These are phyloP conservation scores for Brachionus calyciflorus DNA, from an alignment of 1,140 invertebrate species.

Conservation along the genomic window DNA sequence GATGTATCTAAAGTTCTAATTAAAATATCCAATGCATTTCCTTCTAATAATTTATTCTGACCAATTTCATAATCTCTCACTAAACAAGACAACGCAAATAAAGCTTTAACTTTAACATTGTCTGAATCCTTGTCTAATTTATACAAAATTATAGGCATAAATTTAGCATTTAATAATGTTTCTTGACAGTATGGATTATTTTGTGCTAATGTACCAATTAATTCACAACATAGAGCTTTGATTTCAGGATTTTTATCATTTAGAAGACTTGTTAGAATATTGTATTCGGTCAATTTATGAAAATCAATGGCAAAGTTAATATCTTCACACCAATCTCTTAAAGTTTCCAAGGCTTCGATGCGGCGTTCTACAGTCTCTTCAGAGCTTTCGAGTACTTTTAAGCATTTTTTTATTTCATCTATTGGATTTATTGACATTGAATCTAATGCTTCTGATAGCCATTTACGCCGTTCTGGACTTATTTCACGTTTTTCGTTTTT, in stretches of 20 bases:
- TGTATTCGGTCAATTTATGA: constrained; percentile 74
- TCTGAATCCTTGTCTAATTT: constrained; percentile 67
- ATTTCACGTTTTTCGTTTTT: neutral
- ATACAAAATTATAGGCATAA: constrained; percentile 68
- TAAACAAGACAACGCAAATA: constrained; percentile 73
- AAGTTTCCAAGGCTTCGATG: constrained; percentile 65
- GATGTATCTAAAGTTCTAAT: neutral
- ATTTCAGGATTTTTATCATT: constrained; percentile 66
- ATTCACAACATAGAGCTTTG: constrained; percentile 66
- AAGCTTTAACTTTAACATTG: constrained; percentile 67
- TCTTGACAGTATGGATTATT: constrained; percentile 75
- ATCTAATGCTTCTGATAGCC: constrained; percentile 69
- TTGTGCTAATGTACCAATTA: constrained; percentile 72
- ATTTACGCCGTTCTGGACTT: constrained; percentile 63
- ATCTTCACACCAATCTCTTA: constrained; percentile 68
- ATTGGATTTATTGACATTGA: constrained; percentile 69
- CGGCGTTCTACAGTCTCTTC: constrained; percentile 64
- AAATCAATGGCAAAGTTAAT: constrained; percentile 76
- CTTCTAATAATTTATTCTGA: constrained; percentile 23
- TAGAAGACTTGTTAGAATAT: constrained; percentile 68
- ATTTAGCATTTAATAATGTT: constrained; percentile 65
- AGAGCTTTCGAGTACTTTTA: constrained; percentile 64
- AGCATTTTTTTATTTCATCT: constrained; percentile 66
- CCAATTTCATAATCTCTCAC: constrained; percentile 12
- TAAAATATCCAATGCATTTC: constrained; percentile 14